Evolutionary conservation across 1,140 invertebrate genomes (phyloP), one percentile per base, ranked within the genome.

Genomic region (Drosophila kanapiae): DNA sequence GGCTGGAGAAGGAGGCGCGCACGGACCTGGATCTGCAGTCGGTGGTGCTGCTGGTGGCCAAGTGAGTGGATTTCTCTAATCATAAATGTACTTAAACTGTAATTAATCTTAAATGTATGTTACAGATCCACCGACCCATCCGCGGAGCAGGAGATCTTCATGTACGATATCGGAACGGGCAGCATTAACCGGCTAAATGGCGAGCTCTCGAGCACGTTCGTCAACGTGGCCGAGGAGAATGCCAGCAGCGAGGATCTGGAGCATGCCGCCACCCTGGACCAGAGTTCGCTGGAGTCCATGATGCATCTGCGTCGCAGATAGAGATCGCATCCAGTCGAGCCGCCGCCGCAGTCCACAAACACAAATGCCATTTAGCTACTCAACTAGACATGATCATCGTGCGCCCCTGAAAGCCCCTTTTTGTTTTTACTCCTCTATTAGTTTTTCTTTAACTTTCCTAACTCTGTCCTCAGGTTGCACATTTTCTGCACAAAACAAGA

Each of bases 151-250:
- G 96, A 97, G 93, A 97, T 97, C 70, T 97, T 95, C 92, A 97
- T 97, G 96, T 97, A 97, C 88, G 96, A 97, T 82, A 95, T 97
- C 10, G 92, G 93, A 47, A 95, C 95, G 27, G 94, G 95, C 75
- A 94, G 93, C 60, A 95, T 95, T 33, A 97, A 94, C 93, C 96
- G 95, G 92, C 93, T 96, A 14, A 94, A 94, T 43, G 96, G 96
- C 3, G 96, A 96, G 80, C 93, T 97, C 23, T 97, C 96, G 1
- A 95, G 96, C 48, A 95, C 96, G 43, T 97, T 97, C 81, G 96
- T 97, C 7, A 96, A 97, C 91, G 96, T 97, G 40, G 96, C 96
- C 43, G 96, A 97, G 93, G 96, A 96, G 75, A 97, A 97, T 91
- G 95, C 96, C n/a, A 94, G 95, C 57, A 95, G 94, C 75, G 94